A percentile compares a stretch with the other conserved stretches of the same genome.
Evolutionary conservation across 2,888 invertebrate genomes (phyloP).

Genomic region (Corbicula japonica): DNA sequence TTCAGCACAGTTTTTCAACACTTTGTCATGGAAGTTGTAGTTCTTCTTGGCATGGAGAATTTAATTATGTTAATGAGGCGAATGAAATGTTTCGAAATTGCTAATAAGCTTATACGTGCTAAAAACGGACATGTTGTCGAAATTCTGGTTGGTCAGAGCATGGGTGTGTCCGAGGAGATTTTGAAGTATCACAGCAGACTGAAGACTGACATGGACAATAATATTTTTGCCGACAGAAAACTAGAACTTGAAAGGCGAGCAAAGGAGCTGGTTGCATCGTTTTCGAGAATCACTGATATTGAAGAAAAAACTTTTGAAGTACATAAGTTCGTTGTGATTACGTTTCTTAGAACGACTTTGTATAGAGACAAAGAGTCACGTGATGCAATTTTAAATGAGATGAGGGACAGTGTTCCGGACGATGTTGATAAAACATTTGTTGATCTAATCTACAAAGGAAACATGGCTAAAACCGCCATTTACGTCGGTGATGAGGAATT

Average conservation of each 20-base stretch:
- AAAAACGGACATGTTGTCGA: no score
- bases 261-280: constrained; percentile 3
- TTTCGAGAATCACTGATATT: background rate
- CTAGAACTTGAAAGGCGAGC: constrained; percentile 15
- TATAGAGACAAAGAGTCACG: background rate
- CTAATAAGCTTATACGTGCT: no score
- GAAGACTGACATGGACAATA: constrained; percentile 19
- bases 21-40: no score
- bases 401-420: background rate
- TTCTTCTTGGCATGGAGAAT: no score
- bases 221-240: constrained; percentile 13
- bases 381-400: constrained; percentile 17
- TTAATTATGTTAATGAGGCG: no score
- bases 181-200: constrained; percentile 7
- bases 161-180: constrained; percentile 12
- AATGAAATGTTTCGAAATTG: no score
- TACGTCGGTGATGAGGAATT: background rate
- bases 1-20: no score
- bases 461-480: constrained; percentile 14
- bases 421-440: constrained; percentile 6
- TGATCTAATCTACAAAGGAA: constrained; percentile 8
- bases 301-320: background rate
- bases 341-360: constrained; percentile 12
- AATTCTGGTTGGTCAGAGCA: no score
- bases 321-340: constrained; percentile 7